Evolutionary conservation across 2,888 invertebrate species (phyloP).

Genomic region (Flexamia atlantica): DNA sequence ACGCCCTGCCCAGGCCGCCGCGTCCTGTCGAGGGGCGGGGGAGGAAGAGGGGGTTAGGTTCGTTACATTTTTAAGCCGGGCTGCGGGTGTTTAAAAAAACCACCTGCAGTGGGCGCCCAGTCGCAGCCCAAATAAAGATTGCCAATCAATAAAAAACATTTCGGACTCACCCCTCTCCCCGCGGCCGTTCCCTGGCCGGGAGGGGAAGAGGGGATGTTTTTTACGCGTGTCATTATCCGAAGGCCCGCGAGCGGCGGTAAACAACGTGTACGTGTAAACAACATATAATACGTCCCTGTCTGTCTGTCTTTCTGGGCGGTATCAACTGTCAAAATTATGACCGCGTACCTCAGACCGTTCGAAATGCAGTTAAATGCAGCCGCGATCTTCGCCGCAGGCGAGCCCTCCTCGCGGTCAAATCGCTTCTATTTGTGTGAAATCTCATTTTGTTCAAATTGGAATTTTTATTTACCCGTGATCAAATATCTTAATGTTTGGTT

Average conservation of each 20-base stretch:
- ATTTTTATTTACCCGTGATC: constrained; percentile 42
- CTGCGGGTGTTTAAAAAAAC: constrained; percentile 60
- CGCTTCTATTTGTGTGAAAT: constrained; percentile 52
- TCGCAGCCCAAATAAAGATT: constrained; percentile 60
- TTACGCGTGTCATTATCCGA: constrained; percentile 53
- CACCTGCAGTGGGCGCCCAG: constrained; percentile 60
- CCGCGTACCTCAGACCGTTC: not conserved
- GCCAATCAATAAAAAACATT: constrained; percentile 60
- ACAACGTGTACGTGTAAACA: constrained; percentile 56
- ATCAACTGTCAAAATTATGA: constrained; percentile 56
- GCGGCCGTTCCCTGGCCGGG: not conserved
- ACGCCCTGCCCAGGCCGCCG: not conserved
- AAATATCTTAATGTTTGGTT: constrained; percentile 26
- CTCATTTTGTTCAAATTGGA: constrained; percentile 51
- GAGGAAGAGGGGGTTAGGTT: constrained; percentile 34
- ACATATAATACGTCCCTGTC: constrained; percentile 53
- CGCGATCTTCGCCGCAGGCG: not conserved
- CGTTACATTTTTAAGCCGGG: constrained; percentile 59
- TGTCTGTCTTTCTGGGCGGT: constrained; percentile 36
- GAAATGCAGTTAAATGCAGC: constrained; percentile 41
- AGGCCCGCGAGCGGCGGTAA: constrained; percentile 43
- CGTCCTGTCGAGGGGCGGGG: not conserved
- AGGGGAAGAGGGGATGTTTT: constrained; percentile 36
- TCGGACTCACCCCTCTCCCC: constrained; percentile 51
- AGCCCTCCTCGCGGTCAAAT: not conserved